Evolutionary conservation across 2,888 invertebrate genomes (phyloP).

Genomic region (Tuberolachnus salignus): DNA sequence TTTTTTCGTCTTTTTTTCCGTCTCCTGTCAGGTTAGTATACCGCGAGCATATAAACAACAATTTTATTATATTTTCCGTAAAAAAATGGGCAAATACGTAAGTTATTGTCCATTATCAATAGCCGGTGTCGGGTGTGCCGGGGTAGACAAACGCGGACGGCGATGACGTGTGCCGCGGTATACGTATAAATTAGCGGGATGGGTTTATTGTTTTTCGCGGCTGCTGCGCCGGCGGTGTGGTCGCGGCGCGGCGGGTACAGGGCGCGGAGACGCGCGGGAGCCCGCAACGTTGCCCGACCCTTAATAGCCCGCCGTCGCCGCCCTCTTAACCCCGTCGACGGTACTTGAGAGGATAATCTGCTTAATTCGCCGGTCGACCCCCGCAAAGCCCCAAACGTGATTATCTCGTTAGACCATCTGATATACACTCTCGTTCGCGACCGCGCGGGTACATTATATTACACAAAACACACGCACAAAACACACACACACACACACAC

Average conservation of each 20-base stretch:
- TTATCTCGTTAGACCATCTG: conserved; percentile 52
- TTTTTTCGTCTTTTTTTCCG: neutral
- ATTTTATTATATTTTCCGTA: too few species aligned
- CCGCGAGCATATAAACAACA: too few species aligned
- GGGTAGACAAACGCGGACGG: too few species aligned
- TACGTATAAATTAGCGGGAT: conserved; percentile 34
- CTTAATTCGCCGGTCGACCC: conserved; percentile 52
- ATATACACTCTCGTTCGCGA: conserved; percentile 10
- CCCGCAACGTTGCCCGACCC: conserved; percentile 46
- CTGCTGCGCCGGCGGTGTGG: neutral
- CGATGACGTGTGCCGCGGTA: too few species aligned
- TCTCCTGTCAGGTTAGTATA: too few species aligned
- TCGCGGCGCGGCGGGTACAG: conserved; percentile 34
- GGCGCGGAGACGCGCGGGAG: conserved; percentile 28
- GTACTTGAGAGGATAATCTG: conserved; percentile 37
- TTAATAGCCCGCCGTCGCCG: conserved; percentile 39
- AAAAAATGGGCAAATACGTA: too few species aligned
- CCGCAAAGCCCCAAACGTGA: conserved; percentile 49
- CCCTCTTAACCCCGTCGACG: conserved; percentile 31
- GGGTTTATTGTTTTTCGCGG: conserved; percentile 51
- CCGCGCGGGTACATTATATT: neutral
- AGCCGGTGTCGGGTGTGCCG: too few species aligned
- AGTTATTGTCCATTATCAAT: too few species aligned
- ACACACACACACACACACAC: neutral
- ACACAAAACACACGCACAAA: conserved; percentile 2